Conservation (phyloP, 2,888 invertebrate species). For the Zonitis immaculata region DNA sequence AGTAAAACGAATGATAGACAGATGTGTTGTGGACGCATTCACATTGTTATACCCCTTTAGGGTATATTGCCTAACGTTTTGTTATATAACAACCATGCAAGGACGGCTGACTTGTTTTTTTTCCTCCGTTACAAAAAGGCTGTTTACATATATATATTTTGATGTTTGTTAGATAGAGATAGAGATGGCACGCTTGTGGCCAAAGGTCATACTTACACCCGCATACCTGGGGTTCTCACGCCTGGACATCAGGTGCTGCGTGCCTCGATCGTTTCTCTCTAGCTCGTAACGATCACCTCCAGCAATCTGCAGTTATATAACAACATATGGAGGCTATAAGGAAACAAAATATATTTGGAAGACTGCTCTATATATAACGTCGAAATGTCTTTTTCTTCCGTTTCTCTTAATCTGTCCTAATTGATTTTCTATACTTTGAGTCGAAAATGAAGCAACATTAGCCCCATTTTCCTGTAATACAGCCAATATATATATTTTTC, state of each 20-base stretch:
- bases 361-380: neutral
- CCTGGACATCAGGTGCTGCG: conserved; percentile 25
- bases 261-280: conserved; percentile 7
- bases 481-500: neutral
- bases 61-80: neutral
- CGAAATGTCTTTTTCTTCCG: neutral
- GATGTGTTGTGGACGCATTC: neutral
- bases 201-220: conserved; percentile 33
- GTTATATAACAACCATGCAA: neutral
- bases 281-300: neutral
- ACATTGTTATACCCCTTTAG: neutral
- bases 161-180: conserved; percentile 10
- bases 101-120: neutral
- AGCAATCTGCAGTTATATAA: neutral
- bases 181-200: conserved; percentile 20
- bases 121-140: too few relatives aligned
- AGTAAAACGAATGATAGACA: neutral
- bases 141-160: too few relatives aligned
- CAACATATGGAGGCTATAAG: neutral
- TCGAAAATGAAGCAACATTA: neutral
- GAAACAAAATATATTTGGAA: neutral
- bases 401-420: conserved; percentile 5
- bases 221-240: conserved; percentile 33
- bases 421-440: conserved; percentile 2
- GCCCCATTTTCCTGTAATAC: neutral